Evolutionary conservation across 2,113 vertebrate genomes (phyloP), one percentile per base, ranked within the genome.

Genomic region (Thunnus maccoyii): DNA sequence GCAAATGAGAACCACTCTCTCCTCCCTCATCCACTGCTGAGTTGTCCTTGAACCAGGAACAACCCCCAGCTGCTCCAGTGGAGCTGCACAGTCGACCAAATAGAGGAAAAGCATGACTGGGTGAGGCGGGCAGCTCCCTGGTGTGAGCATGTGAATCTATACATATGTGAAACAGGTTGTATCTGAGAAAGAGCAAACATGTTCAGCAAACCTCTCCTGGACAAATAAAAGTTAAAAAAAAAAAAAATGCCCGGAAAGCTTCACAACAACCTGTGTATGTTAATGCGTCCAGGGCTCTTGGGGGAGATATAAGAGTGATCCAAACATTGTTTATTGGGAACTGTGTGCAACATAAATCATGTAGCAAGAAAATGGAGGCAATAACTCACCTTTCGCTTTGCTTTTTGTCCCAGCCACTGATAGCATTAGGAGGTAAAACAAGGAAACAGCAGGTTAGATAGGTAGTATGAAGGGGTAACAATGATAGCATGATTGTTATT

Each of bases 371-470:
- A 92, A 95, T 92, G 77, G 88, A 92, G 83, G 90, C 92, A 92
- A 93, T 92, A 94, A 95, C 95, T 96, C 94, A 96, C 95, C 95
- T 95, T 93, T 95, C 30, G 80, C 93, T 95, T 95, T 96, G 93
- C 78, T 96, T 95, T 96, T 96, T 77, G 92, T 95, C 88, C 92
- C 95, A 75, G 93, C 92, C 86, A 94, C 95, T 96, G 92, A 90
- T 88, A 94, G 91, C 93, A 87, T 93, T 87, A 91, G 54, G 83
- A 89, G 80, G 75, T 65, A 87, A 67, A 90, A 74, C 72, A 77
- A 90, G 79, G 83, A 84, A 86, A 90, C 82, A 88, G 84, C 78
- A 87, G 84, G 92, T 96, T 94, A 95, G 91, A 89, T 85, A 85
- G 60, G 80, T 54, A 68, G 80, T 47, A 71, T 66, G 86, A 77